phyloP scores from a whole-genome alignment of 30 jellyfish, hydroid and myxozoan species.

The Turritopsis dohrnii region DNA sequence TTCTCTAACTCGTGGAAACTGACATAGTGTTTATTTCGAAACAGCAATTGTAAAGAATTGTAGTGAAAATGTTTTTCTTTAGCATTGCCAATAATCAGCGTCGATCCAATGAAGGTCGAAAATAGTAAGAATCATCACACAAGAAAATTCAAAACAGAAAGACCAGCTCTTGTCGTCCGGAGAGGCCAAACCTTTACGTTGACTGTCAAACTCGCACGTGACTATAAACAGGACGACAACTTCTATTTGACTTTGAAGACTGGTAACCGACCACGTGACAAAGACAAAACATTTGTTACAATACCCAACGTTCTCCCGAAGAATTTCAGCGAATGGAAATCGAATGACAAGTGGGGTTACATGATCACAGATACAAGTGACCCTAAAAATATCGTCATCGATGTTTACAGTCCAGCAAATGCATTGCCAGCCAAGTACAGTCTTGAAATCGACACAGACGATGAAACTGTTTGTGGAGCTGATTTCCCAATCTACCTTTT shows the following conservation, averaged over 20 bases:
- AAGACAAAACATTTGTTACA: slow-evolving; percentile 42
- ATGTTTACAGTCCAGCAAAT: slow-evolving; percentile 63
- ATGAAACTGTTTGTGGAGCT: slow-evolving; percentile 35
- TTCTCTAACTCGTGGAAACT: too few relatives aligned
- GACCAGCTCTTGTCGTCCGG: slow-evolving; percentile 45
- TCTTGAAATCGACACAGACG: slow-evolving; percentile 55
- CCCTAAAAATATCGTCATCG: slow-evolving; percentile 17
- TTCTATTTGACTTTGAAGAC: slow-evolving; percentile 53
- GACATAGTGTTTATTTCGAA: neutral
- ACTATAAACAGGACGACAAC: slow-evolving; percentile 39
- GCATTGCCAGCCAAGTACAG: slow-evolving; percentile 55
- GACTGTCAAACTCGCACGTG: slow-evolving; percentile 52
- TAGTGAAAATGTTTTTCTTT: neutral
- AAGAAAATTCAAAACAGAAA: too few relatives aligned
- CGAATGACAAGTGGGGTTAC: slow-evolving; percentile 10
- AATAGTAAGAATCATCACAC: slow-evolving; percentile 63
- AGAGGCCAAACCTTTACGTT: slow-evolving; percentile 63
- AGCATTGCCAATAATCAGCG: slow-evolving; percentile 47
- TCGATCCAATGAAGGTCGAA: slow-evolving; percentile 41
- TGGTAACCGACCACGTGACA: slow-evolving; percentile 51
- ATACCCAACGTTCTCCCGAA: neutral
- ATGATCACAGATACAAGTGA: slow-evolving; percentile 11
- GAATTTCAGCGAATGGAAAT: neutral
- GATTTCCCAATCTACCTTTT: slow-evolving; percentile 63
- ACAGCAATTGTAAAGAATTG: too few relatives aligned